Percentiles rank a stretch among this genome's conserved stretches.
Conservation (phyloP, 2,888 invertebrate genomes). For the Mythimna pallens region DNA sequence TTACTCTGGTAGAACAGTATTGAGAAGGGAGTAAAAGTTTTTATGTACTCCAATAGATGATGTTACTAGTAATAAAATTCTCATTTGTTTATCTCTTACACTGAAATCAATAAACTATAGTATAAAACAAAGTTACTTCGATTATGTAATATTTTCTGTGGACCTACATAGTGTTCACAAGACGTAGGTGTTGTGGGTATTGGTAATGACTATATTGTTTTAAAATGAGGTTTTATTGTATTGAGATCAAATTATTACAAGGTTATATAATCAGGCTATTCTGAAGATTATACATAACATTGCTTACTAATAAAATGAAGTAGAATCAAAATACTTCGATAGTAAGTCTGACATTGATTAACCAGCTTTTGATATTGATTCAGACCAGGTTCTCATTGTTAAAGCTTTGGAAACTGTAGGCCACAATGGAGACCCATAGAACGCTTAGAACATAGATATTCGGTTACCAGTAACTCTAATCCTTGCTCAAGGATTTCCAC, state of each 20-base stretch:
- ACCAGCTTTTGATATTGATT: constrained; percentile 17
- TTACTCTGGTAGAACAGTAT: constrained; percentile 7
- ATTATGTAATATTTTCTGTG: constrained; percentile 34
- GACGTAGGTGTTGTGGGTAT: constrained; percentile 16
- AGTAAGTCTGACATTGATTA: constrained; percentile 4
- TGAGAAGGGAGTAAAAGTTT: constrained; percentile 13
- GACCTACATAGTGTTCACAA: constrained; percentile 8
- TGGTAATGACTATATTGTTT: constrained; percentile 16
- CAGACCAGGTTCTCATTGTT: constrained; percentile 18
- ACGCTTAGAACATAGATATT: constrained; percentile 40
- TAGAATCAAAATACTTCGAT: background rate
- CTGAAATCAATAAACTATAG: constrained; percentile 45
- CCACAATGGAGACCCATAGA: constrained; percentile 21
- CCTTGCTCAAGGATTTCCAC: constrained; percentile 50
- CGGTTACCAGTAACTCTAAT: constrained; percentile 56
- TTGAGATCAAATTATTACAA: background rate
- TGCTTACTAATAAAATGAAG: background rate
- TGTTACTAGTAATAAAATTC: constrained; percentile 54
- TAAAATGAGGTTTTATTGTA: constrained; percentile 5
- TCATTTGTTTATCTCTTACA: constrained; percentile 57
- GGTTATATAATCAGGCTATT: background rate
- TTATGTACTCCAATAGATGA: constrained; percentile 50
- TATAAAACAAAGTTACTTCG: constrained; percentile 17
- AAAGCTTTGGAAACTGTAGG: constrained; percentile 21
- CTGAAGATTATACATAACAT: background rate